These are phyloP conservation scores for Brachionus calyciflorus DNA, from an alignment of 1,140 invertebrate genomes.

Conservation along the genomic window DNA sequence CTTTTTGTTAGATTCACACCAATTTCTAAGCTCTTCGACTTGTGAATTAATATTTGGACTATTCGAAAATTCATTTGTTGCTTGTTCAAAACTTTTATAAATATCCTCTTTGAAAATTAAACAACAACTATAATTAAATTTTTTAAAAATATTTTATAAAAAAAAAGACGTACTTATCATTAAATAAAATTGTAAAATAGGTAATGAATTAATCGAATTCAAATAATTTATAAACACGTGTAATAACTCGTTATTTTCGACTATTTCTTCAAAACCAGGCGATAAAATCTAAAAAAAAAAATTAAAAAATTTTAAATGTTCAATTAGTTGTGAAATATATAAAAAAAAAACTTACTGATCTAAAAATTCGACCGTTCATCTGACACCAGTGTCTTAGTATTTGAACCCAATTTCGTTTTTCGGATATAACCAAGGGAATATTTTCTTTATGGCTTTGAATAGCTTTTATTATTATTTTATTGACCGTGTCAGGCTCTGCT, in stretches of 20 bases:
- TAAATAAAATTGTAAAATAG: constrained; percentile 18
- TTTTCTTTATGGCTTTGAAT: not conserved
- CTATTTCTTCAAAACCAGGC: constrained; percentile 25
- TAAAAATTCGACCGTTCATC: constrained; percentile 37
- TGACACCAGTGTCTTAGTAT: constrained; percentile 44
- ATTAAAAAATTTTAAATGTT: not conserved
- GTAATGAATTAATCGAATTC: not conserved
- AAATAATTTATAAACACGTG: constrained; percentile 39
- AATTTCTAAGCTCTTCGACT: constrained; percentile 13
- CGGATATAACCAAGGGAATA: not conserved
- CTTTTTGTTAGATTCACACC: constrained; percentile 6
- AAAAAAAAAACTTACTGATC: constrained; percentile 26
- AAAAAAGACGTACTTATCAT: constrained; percentile 10
- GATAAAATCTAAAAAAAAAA: not conserved
- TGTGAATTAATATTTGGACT: constrained; percentile 12
- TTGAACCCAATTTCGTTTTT: not conserved
- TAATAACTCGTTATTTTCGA: constrained; percentile 22
- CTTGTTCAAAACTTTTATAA: not conserved
- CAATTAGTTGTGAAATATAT: not conserved
- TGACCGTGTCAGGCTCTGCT: constrained; percentile 17
- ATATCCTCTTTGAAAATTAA: constrained; percentile 4
- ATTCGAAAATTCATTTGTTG: not conserved
- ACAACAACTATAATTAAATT: not conserved
- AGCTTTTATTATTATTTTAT: not conserved
- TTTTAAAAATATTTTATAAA: not conserved